Conservation (phyloP, 2,797 vertebrate genomes). For the Miopithecus talapoin region DNA sequence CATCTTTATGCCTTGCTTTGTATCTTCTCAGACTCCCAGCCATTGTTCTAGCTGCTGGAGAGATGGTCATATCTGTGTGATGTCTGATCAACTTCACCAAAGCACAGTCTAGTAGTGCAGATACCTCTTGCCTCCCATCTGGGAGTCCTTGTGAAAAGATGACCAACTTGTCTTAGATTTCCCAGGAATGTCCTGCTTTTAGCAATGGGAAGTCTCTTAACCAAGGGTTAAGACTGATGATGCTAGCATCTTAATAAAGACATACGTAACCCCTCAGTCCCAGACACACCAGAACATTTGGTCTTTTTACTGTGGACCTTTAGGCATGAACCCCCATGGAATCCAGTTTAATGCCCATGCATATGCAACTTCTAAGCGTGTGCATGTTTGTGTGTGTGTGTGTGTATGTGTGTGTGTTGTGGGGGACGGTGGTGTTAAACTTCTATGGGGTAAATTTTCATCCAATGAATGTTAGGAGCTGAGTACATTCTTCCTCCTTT, state of each 20-base stretch:
- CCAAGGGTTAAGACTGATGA: not conserved
- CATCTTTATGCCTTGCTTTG: not conserved
- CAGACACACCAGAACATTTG: not conserved
- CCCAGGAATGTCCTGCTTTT: not conserved
- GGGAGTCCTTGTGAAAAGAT: too few species aligned
- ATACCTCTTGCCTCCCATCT: too few species aligned
- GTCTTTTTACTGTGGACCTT: not conserved
- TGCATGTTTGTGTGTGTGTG: not conserved
- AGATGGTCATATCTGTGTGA: not conserved
- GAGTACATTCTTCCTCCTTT: not conserved
- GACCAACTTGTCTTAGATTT: not conserved
- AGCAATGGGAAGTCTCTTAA: not conserved
- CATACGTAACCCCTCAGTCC: not conserved
- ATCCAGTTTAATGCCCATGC: rapidly evolving
- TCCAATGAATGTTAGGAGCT: not conserved
- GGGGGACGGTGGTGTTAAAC: not conserved
- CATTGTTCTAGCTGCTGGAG: not conserved
- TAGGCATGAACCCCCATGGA: rapidly evolving
- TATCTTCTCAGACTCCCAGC: not conserved
- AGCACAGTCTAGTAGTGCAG: not conserved
- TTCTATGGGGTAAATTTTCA: not conserved
- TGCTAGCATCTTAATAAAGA: too few species aligned
- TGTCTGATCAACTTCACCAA: not conserved
- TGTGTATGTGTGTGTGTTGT: not conserved
- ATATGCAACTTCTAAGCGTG: not conserved